Conservation (phyloP, 1,140 invertebrate species). For the Alviniconcha marisindica region DNA sequence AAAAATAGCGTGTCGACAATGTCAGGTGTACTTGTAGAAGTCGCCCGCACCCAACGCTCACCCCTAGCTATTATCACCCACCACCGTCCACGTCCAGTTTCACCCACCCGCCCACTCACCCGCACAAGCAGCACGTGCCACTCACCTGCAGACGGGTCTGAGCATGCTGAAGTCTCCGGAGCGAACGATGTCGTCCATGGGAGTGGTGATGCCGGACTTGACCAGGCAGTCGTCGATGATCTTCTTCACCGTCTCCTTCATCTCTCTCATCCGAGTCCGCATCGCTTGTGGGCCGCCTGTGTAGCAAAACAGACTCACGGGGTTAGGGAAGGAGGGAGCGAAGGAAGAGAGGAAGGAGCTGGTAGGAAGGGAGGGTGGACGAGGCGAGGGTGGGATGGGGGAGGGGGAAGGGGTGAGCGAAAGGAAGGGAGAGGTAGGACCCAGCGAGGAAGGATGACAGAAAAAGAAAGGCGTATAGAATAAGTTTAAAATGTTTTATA, state of each 20-base stretch:
- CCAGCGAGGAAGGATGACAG: too few relatives aligned
- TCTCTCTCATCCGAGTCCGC: background rate
- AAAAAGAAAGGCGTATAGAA: too few relatives aligned
- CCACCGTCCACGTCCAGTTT: background rate
- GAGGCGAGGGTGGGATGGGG: background rate
- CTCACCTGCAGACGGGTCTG: background rate
- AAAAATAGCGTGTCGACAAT: too few relatives aligned
- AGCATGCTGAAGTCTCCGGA: background rate
- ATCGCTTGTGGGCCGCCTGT: background rate
- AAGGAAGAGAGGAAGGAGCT: too few relatives aligned
- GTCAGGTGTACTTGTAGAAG: background rate
- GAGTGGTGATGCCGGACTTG: background rate
- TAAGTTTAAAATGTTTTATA: too few relatives aligned
- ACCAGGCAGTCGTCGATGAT: conserved; percentile 14
- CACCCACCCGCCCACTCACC: background rate
- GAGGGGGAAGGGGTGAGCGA: background rate
- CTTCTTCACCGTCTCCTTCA: background rate
- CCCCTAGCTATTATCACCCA: background rate
- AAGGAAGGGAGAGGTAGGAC: too few relatives aligned
- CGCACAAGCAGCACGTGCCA: too few relatives aligned
- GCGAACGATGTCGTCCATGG: background rate
- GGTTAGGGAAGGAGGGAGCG: too few relatives aligned
- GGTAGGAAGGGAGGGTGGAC: too few relatives aligned
- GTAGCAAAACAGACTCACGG: background rate
- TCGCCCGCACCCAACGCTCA: background rate